phyloP scores from a whole-genome alignment of 1,140 invertebrate genomes.

The Drosophila cardini region DNA sequence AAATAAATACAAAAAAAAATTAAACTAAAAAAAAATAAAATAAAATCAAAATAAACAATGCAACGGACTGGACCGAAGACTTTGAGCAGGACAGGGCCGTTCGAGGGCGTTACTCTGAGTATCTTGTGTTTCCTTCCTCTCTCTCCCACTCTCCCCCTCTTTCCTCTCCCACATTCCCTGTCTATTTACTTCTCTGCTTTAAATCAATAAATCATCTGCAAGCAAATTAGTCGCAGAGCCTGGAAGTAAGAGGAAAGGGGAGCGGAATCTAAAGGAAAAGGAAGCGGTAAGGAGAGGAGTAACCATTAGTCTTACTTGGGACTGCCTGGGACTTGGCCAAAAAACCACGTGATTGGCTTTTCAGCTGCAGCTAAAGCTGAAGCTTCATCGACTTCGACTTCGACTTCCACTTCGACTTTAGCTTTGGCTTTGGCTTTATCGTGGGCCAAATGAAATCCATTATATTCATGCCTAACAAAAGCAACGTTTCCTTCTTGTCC shows the following conservation, averaged over 20 bases:
- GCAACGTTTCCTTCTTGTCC: slow-evolving; percentile 5
- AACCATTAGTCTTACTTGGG: slow-evolving; percentile 80
- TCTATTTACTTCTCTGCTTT: slow-evolving; percentile 46
- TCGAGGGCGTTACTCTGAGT: background rate
- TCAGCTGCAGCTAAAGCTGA: slow-evolving; percentile 15
- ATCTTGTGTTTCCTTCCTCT: no score
- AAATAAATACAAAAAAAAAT: slow-evolving; percentile 15
- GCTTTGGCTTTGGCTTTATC: background rate
- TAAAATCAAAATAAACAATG: slow-evolving; percentile 53
- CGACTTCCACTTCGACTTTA: background rate
- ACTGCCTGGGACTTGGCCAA: slow-evolving; percentile 35
- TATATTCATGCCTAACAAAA: slow-evolving; percentile 76
- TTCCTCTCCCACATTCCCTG: no score
- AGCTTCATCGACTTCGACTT: background rate
- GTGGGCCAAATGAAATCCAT: slow-evolving; percentile 61
- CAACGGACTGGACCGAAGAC: slow-evolving; percentile 8
- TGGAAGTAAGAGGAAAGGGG: background rate
- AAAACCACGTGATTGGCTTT: slow-evolving; percentile 76
- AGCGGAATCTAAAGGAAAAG: background rate
- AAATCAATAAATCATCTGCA: slow-evolving; percentile 84
- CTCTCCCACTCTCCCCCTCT: no score
- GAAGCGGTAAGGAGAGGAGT: background rate
- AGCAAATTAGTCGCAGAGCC: slow-evolving; percentile 73
- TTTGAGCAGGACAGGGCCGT: slow-evolving; percentile 3
- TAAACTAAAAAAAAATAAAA: slow-evolving; percentile 32